Evolutionary conservation across 2,888 invertebrate genomes (phyloP), one percentile per base, ranked within the genome.

Genomic region (Eumerus sabulonum): DNA sequence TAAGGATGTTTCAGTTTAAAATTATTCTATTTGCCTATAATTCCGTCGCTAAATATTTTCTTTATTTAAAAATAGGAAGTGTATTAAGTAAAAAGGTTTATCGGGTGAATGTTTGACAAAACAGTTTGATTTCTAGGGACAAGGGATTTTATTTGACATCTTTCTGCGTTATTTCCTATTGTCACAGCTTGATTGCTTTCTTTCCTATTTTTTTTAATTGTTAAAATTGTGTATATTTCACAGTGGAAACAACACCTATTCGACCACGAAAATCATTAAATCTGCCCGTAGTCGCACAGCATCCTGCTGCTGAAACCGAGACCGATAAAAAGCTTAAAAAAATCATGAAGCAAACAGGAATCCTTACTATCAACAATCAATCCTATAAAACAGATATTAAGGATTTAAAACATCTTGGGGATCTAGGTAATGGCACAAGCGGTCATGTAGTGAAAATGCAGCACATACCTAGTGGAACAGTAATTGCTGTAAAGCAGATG

Each of bases 401-500:
- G 84, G 96, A 97, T 85, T 91, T 97, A 86, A 94, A 95, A 84
- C 94, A 95, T 83, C 89, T 96, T 66, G 96, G 96, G 1, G 97
- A 97, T 88, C 91, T 97, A 67, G 97, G 97, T 64, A 96, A 95
- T 87, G 98, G 98, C 12, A 98, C 98, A 12, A 99, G 98, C 88
- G 99, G 99, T 9, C 98, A 98, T 88, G 99, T 99, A 9, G 96
- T 98, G 38, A 98, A 98, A 90, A 98, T 98, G 98, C 90, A 93
- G 83, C 98, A 98, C 88, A 93, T 92, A 87, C 94, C 94, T 0
- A 97, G 97, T 76, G 92, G 92, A 42, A 93, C 94, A 84, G 92
- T 96, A 67, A 96, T 98, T 85, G 98, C 98, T 83, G 98, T 98
- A 1, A 98, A 98, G 93, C 97, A 97, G 94, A 99, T 99, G 99